A percentile compares a stretch with the other conserved stretches of the same genome.
Conservation (phyloP, 2,113 vertebrate genomes). For the Bubo scandiacus region DNA sequence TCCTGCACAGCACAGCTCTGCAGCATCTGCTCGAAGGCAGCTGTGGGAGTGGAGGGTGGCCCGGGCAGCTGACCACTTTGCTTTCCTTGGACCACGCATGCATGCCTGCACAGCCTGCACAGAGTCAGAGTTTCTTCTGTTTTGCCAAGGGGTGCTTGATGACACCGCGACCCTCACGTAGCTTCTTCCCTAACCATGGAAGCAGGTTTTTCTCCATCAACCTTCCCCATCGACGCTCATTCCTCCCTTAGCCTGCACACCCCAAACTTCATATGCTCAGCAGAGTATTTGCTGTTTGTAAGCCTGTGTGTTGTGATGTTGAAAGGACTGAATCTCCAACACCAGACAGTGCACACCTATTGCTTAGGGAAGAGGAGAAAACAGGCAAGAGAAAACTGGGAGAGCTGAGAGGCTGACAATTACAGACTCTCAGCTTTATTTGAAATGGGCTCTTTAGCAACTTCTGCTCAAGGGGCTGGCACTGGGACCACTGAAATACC, state of each 20-base stretch:
- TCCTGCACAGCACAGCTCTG: fast-evolving
- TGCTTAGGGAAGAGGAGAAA: neutral
- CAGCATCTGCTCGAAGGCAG: neutral
- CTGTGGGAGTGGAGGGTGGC: neutral
- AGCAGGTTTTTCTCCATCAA: neutral
- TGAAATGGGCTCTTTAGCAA: neutral
- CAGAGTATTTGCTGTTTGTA: neutral
- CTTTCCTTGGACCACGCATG: fast-evolving
- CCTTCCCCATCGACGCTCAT: neutral
- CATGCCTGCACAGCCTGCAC: too few species aligned
- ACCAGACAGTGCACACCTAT: fast-evolving
- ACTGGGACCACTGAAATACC: neutral
- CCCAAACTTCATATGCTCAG: neutral
- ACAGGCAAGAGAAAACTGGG: neutral
- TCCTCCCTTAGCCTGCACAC: neutral
- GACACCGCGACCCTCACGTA: fast-evolving
- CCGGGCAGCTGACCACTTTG: neutral
- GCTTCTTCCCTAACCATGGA: neutral
- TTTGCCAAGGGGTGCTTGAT: neutral
- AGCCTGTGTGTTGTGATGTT: neutral
- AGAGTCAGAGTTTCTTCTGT: neutral
- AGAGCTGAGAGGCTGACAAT: neutral
- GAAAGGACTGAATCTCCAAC: neutral
- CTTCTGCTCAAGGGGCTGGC: neutral
- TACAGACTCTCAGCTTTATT: neutral